Evolutionary conservation across 1,140 invertebrate species (phyloP), one percentile per base, ranked within the genome.

Genomic region (Bombus waltoni): DNA sequence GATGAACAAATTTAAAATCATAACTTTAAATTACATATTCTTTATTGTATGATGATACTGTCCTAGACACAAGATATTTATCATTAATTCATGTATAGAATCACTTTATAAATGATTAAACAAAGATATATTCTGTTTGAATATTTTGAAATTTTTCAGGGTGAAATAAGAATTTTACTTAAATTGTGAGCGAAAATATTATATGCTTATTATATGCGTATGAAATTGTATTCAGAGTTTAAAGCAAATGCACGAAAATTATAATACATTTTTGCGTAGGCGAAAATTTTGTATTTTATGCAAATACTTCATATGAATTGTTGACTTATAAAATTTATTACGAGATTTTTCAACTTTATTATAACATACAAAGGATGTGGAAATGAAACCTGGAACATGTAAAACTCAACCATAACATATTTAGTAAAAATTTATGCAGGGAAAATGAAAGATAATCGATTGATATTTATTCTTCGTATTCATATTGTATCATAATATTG

Each of bases 371-470:
- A 47, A 47, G 11, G 28, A 44, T 38, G 59, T 44, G 28, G 71
- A 78, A 78, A 44, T 32, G 65, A 66, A 66, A 22, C n/a, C 22
- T 84, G 11, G 47, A 44, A n/a, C 38, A 53, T 65, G 66, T 80
- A 65, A 57, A n/a, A 47, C 40, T 38, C 59, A 28, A 40, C 25
- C 11, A 40, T 18, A n/a, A 42, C 42, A 47, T 59, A 28, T 35
- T 35, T 47, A 28, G 25, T 66, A 13, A 59, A 10, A 59, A 53
- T 38, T 32, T 15, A n/a, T 44, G 38, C 79, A 85, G 84, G 84
- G 84, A 81, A 85, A 85, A 85, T 25, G 84, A 85, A 85, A 85
- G 22, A 35, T 57, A 57, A 57, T 42, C 9, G 35, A 62, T 53
- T 53, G 10, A 44, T n/a, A 70, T n/a, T 66, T 66, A 57, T 62